These are phyloP conservation scores for Acronicta psi DNA, from an alignment of 2,888 invertebrate genomes.

Conservation along the genomic window DNA sequence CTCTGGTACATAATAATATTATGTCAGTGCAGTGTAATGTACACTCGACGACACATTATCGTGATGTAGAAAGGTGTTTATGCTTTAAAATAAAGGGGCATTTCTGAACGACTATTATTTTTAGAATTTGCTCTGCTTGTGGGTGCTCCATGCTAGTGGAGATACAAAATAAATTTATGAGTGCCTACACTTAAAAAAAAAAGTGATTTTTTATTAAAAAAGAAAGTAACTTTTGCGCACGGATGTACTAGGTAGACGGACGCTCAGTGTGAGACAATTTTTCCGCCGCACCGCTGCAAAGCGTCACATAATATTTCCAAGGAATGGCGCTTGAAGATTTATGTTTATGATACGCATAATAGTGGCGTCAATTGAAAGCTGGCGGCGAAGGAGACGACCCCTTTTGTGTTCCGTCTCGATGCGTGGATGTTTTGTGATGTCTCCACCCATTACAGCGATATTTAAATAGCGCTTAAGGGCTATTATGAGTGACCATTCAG, in stretches of 20 bases:
- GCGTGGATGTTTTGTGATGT: constrained; percentile 61
- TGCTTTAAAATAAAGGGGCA: constrained; percentile 57
- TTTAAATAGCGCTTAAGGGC: constrained; percentile 69
- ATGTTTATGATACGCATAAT: constrained; percentile 73
- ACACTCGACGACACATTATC: constrained; percentile 64
- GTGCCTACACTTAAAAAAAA: constrained; percentile 17
- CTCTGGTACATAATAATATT: constrained; percentile 61
- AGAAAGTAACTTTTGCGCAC: constrained; percentile 47
- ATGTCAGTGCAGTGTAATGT: constrained; percentile 65
- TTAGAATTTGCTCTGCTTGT: constrained; percentile 37
- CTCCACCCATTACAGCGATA: constrained; percentile 61
- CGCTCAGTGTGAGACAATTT: constrained; percentile 61
- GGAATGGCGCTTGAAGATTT: constrained; percentile 69
- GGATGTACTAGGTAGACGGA: constrained; percentile 42
- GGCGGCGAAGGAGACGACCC: constrained; percentile 60
- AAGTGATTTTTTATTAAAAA: no score
- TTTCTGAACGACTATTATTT: constrained; percentile 56
- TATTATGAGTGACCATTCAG: constrained; percentile 52
- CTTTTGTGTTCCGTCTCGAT: constrained; percentile 61
- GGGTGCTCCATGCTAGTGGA: constrained; percentile 24
- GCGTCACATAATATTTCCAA: constrained; percentile 67
- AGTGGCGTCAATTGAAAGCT: constrained; percentile 72
- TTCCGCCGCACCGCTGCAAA: constrained; percentile 60
- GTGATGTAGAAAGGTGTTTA: constrained; percentile 59
- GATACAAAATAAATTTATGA: constrained; percentile 42